phyloP scores from a whole-genome alignment of 1,140 invertebrate species.

The Callitettix versicolor region DNA sequence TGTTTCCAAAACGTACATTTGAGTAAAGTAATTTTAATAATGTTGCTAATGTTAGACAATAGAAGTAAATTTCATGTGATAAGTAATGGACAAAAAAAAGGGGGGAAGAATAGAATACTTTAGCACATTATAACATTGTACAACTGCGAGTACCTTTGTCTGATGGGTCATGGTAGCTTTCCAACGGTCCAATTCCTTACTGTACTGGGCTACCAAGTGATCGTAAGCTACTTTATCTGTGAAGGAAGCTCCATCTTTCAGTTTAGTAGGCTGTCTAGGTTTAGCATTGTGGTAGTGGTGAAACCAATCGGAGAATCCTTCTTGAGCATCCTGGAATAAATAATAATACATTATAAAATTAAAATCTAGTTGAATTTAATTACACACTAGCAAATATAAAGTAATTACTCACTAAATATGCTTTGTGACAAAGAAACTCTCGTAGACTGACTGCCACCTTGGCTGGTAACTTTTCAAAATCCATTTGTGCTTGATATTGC shows the following conservation, averaged over 20 bases:
- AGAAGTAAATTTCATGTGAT: too few relatives aligned
- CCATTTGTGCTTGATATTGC: constrained; percentile 36
- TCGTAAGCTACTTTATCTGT: constrained; percentile 81
- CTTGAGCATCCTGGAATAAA: constrained; percentile 54
- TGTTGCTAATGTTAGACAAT: too few relatives aligned
- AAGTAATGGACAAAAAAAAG: too few relatives aligned
- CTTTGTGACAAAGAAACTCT: constrained; percentile 66
- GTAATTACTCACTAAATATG: constrained; percentile 47
- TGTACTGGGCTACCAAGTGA: constrained; percentile 66
- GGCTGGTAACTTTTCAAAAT: constrained; percentile 19
- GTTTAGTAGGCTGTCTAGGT: constrained; percentile 48
- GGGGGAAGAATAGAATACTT: too few relatives aligned
- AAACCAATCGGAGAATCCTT: constrained; percentile 83
- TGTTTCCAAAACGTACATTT: too few relatives aligned
- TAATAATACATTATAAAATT: too few relatives aligned
- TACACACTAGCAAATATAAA: too few relatives aligned
- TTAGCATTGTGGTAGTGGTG: constrained; percentile 67
- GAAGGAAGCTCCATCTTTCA: constrained; percentile 52
- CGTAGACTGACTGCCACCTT: constrained; percentile 41
- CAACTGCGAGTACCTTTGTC: constrained; percentile 54
- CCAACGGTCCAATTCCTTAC: constrained; percentile 69
- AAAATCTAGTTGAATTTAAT: too few relatives aligned
- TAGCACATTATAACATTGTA: too few relatives aligned
- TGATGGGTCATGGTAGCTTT: constrained; percentile 49
- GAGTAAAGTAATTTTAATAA: too few relatives aligned